phyloP scores from a whole-genome alignment of 92 coral and sea anemone species.

The Palythoa caribaeorum region DNA sequence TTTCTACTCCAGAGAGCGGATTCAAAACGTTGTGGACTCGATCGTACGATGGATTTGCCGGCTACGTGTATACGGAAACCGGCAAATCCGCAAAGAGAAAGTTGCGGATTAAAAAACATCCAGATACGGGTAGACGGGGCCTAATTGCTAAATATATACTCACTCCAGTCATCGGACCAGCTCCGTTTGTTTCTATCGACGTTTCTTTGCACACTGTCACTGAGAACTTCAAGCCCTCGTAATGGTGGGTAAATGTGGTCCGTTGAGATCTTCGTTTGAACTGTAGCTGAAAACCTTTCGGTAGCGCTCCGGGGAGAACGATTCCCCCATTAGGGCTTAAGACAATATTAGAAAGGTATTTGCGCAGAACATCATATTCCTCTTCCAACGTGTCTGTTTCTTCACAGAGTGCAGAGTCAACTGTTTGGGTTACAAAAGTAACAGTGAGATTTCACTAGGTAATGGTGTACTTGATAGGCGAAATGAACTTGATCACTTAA shows the following conservation, averaged over 20 bases:
- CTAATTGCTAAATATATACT: not conserved
- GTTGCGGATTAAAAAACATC: too few relatives aligned
- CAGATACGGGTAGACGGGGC: too few relatives aligned
- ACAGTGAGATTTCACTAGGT: too few relatives aligned
- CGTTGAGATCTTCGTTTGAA: slow-evolving; percentile 24
- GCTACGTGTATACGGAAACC: too few relatives aligned
- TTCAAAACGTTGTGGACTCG: too few relatives aligned
- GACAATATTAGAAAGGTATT: not conserved
- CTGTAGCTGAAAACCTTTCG: slow-evolving; percentile 23
- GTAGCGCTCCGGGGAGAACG: slow-evolving; percentile 11
- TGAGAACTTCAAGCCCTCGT: slow-evolving; percentile 13
- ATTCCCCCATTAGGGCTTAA: slow-evolving; percentile 14
- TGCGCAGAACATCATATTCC: not conserved
- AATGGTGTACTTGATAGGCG: too few relatives aligned
- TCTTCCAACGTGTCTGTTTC: not conserved
- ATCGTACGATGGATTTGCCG: too few relatives aligned
- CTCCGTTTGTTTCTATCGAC: not conserved
- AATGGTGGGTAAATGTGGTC: not conserved
- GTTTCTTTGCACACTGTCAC: slow-evolving; percentile 18
- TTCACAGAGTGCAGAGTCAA: not conserved
- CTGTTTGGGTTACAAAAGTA: too few relatives aligned
- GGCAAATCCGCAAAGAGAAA: too few relatives aligned
- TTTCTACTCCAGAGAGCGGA: too few relatives aligned
- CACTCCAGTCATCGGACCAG: not conserved
- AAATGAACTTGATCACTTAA: too few relatives aligned